These are phyloP conservation scores for Watersipora subatra DNA, from an alignment of 1,140 invertebrate species.

Conservation along the genomic window DNA sequence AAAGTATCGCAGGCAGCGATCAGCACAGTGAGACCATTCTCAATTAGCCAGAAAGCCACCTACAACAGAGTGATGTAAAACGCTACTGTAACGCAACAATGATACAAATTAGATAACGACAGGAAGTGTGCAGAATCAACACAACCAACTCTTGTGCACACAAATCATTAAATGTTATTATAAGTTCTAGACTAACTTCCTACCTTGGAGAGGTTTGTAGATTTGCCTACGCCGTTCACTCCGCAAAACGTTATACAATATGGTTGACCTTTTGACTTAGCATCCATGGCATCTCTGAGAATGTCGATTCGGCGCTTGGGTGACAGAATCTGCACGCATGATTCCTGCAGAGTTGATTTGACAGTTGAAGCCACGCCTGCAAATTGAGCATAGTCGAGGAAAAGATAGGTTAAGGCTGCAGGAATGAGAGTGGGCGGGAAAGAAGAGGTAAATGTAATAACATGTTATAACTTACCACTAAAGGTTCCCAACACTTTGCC, in stretches of 20 bases:
- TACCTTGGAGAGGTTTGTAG: constrained; percentile 92
- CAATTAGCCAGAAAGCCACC: constrained; percentile 98
- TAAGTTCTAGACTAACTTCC: too few species aligned
- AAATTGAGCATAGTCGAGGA: constrained; percentile 7
- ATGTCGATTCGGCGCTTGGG: constrained; percentile 91
- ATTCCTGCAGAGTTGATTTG: constrained; percentile 46
- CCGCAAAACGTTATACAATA: constrained; percentile 97
- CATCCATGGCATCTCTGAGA: constrained; percentile 83
- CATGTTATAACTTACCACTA: constrained; percentile 43
- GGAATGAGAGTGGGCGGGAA: not conserved
- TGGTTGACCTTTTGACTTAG: constrained; percentile 61
- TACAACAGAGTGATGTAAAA: constrained; percentile 23
- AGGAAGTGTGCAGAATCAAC: too few species aligned
- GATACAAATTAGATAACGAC: not conserved
- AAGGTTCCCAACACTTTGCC: constrained; percentile 90
- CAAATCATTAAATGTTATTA: not conserved
- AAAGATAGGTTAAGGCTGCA: not conserved
- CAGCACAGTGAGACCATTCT: constrained; percentile 87
- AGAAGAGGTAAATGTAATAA: not conserved
- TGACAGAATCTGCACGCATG: constrained; percentile 75
- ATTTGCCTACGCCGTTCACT: constrained; percentile 98
- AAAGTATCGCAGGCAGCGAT: constrained; percentile 99
- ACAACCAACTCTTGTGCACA: not conserved
- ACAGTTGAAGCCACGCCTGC: constrained; percentile 65
- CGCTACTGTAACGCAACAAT: not conserved